Evolutionary conservation across 2,888 invertebrate genomes (phyloP).

Genomic region (Dicycla oo): DNA sequence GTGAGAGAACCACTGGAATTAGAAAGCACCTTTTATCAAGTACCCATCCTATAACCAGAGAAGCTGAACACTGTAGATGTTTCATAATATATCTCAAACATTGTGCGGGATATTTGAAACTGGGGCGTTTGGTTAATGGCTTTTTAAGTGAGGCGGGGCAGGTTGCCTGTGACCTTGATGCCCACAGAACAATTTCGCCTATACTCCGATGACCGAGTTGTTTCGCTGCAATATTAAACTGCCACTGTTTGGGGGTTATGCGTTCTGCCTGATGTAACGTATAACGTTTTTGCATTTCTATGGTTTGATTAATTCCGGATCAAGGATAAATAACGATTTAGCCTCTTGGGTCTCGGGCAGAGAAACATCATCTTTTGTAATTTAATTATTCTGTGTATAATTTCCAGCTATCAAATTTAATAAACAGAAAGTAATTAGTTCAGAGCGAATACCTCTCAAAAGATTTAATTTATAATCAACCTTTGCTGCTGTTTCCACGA

Average conservation of each 20-base stretch:
- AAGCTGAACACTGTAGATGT: constrained; percentile 47
- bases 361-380: not conserved
- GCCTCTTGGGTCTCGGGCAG: not conserved
- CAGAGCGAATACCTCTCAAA: not conserved
- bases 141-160: constrained; percentile 73
- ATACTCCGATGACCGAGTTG: constrained; percentile 63
- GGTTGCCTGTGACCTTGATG: constrained; percentile 64
- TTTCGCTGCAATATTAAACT: constrained; percentile 58
- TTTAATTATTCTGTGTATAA: not conserved
- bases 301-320: not conserved
- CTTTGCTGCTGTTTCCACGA: constrained; percentile 13
- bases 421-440: constrained; percentile 16
- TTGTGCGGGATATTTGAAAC: constrained; percentile 61
- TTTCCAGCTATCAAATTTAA: not conserved
- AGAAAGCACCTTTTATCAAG: constrained; percentile 30
- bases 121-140: constrained; percentile 71
- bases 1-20: constrained; percentile 9
- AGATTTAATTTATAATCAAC: constrained; percentile 10
- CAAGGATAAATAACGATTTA: not conserved
- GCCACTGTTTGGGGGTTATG: constrained; percentile 28
- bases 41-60: constrained; percentile 6
- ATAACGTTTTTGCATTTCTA: not conserved
- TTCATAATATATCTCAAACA: constrained; percentile 62
- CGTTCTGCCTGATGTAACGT: not conserved
- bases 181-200: constrained; percentile 64